Conservation (phyloP, 2,113 vertebrate species). For the Cynoglossus semilaevis region DNA sequence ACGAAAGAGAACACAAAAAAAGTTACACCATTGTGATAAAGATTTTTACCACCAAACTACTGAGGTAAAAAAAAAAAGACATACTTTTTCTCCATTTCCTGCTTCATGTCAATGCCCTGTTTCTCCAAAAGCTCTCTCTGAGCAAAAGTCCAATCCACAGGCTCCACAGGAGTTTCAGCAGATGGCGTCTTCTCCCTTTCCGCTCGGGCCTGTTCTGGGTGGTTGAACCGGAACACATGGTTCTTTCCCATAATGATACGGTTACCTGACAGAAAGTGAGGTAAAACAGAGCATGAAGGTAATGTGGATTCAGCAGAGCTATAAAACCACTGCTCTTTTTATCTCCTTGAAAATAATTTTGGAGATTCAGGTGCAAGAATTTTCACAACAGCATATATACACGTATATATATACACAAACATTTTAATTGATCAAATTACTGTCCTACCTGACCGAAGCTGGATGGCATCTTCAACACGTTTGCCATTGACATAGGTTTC, state of each 20-base stretch:
- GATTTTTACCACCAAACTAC: neutral
- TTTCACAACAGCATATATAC: neutral
- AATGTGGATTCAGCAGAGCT: neutral
- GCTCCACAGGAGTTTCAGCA: conserved; percentile 96
- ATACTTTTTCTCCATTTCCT: conserved; percentile 99
- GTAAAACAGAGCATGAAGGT: neutral
- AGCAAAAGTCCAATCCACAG: conserved; percentile 98
- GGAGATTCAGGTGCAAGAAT: neutral
- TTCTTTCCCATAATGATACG: conserved; percentile 99
- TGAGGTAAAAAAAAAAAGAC: neutral
- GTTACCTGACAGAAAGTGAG: conserved; percentile 80
- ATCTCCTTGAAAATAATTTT: no score
- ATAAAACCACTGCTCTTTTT: neutral
- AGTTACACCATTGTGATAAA: conserved; percentile 8
- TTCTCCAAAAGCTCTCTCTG: conserved; percentile 97
- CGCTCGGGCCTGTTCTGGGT: conserved; percentile 95
- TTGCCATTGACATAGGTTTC: conserved; percentile 99
- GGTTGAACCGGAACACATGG: conserved; percentile 98
- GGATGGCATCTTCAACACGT: conserved; percentile 87
- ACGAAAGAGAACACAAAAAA: conserved; percentile 26
- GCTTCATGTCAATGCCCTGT: conserved; percentile 99
- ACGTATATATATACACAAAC: neutral
- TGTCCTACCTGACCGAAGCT: conserved; percentile 90
- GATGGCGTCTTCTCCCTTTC: conserved; percentile 96
- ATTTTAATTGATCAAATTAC: neutral